Percentiles rank a stretch among this genome's conserved stretches.
phyloP scores from a whole-genome alignment of 1,140 invertebrate species.

The Temnothorax curvispinosus region DNA sequence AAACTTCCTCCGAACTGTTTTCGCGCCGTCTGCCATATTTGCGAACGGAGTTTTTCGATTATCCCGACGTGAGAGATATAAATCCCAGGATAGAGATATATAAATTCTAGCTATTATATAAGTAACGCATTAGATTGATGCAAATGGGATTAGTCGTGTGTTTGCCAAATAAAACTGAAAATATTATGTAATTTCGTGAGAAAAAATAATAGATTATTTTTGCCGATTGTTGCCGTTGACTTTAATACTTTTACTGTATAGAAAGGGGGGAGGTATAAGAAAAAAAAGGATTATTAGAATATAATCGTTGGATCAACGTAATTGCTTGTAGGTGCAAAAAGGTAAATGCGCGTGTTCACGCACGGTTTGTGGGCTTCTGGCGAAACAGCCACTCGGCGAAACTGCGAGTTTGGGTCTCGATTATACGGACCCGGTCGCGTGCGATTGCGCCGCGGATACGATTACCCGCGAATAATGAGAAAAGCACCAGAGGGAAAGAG shows the following conservation, averaged over 20 bases:
- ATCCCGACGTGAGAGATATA: conserved; percentile 1
- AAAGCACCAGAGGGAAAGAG: background rate
- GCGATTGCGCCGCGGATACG: conserved; percentile 35
- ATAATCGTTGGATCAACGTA: background rate
- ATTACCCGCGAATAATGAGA: conserved; percentile 52
- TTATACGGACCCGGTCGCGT: conserved; percentile 20
- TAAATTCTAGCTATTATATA: background rate
- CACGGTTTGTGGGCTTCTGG: background rate
- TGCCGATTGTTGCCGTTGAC: background rate
- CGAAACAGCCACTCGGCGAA: conserved; percentile 13
- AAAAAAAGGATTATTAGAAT: background rate
- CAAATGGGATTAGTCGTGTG: background rate
- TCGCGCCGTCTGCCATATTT: conserved; percentile 23
- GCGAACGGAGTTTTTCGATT: conserved; percentile 29
- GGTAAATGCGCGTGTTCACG: background rate
- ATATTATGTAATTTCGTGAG: background rate
- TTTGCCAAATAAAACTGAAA: background rate
- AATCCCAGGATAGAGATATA: background rate
- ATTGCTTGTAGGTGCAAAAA: background rate
- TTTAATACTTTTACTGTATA: background rate
- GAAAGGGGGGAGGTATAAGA: background rate
- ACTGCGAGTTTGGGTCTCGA: conserved; percentile 10
- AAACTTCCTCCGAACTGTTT: conserved; percentile 36
- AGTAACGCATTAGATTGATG: conserved; percentile 2
- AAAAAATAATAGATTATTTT: background rate